Conservation (phyloP, 2,888 invertebrate genomes). For the Yponomeuta sedellus region DNA sequence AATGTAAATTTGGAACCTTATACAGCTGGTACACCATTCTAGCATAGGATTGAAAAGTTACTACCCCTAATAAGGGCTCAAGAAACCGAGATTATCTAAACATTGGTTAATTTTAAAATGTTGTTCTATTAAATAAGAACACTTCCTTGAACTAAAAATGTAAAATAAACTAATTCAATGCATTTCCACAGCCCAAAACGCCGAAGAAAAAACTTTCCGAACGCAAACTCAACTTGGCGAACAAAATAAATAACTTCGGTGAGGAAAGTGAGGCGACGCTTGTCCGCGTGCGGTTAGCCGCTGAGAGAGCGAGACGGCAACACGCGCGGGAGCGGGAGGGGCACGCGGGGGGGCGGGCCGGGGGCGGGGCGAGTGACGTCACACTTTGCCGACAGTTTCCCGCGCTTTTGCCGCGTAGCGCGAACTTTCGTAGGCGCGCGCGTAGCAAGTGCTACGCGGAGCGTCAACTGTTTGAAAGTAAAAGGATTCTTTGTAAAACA, state of each 20-base stretch:
- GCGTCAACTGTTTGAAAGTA: neutral
- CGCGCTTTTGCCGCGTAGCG: slow-evolving; percentile 47
- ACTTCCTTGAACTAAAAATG: too few species aligned
- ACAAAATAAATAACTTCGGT: slow-evolving; percentile 13
- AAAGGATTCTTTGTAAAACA: too few species aligned
- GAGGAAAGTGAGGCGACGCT: slow-evolving; percentile 22
- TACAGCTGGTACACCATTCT: neutral
- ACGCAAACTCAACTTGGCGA: slow-evolving; percentile 22
- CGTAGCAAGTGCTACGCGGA: neutral
- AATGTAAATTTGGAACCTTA: neutral
- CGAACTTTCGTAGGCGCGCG: neutral
- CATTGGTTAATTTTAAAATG: too few species aligned
- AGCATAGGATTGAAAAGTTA: too few species aligned
- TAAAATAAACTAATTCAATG: too few species aligned
- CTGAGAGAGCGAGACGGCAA: slow-evolving; percentile 41
- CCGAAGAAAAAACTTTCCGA: neutral
- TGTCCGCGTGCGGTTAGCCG: slow-evolving; percentile 58
- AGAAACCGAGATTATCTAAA: too few species aligned
- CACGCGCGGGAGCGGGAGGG: slow-evolving; percentile 13
- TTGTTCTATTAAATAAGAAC: too few species aligned
- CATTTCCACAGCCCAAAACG: neutral
- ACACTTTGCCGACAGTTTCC: slow-evolving; percentile 55
- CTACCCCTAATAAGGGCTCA: too few species aligned
- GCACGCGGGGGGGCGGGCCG: slow-evolving; percentile 38
- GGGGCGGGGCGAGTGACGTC: slow-evolving; percentile 45